A percentile compares a stretch with the other conserved stretches of the same genome.
phyloP scores from a whole-genome alignment of 2,113 vertebrate genomes.

The Strigops habroptila region DNA sequence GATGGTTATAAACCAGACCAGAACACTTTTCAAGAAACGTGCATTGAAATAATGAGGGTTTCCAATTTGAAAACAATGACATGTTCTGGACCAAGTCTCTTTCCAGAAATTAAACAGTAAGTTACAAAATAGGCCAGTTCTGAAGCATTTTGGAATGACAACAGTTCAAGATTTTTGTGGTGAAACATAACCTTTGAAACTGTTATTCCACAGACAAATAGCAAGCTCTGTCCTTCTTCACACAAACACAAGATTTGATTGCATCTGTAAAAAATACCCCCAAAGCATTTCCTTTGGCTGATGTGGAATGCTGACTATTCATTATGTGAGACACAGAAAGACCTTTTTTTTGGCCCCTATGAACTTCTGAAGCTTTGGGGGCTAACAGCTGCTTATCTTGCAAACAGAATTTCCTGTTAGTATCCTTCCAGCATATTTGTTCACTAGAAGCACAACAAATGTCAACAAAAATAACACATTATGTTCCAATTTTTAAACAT shows the following conservation, averaged over 20 bases:
- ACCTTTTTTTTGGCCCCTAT: constrained; percentile 37
- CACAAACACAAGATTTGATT: constrained; percentile 47
- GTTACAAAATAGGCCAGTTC: not conserved
- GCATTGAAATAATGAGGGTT: not conserved
- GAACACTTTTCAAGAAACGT: not conserved
- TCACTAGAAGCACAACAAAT: constrained; percentile 61
- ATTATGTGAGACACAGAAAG: constrained; percentile 48
- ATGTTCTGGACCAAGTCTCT: not conserved
- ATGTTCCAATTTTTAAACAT: constrained; percentile 15
- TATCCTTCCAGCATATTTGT: constrained; percentile 66
- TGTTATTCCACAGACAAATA: constrained; percentile 33
- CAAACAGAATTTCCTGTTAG: constrained; percentile 80
- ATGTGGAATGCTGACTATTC: constrained; percentile 76
- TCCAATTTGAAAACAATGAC: not conserved
- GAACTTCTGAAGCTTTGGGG: constrained; percentile 65
- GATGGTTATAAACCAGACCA: not conserved
- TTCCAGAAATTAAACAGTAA: not conserved
- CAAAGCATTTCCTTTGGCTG: constrained; percentile 72
- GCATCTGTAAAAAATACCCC: constrained; percentile 66
- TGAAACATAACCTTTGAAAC: constrained; percentile 35
- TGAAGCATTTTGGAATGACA: not conserved
- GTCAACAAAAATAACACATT: constrained; percentile 63
- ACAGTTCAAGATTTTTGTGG: constrained; percentile 38
- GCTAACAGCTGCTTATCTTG: constrained; percentile 79
- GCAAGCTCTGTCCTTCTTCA: constrained; percentile 37